Conservation (phyloP, 1,140 invertebrate genomes). For the Pemphigus obesinymphae region DNA sequence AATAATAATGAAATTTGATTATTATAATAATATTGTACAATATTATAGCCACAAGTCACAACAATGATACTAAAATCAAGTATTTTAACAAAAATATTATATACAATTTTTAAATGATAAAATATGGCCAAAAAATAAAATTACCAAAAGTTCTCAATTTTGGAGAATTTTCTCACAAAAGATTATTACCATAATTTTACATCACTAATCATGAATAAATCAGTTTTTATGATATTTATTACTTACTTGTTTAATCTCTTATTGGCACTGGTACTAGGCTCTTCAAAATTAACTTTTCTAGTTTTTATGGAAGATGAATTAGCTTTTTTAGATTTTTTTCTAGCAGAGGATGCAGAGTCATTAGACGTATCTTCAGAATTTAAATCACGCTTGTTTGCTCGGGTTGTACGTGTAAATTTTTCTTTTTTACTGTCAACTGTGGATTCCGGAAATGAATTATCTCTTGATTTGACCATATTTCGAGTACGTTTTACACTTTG, state of each 20-base stretch:
- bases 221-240: no score
- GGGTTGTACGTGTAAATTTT: neutral
- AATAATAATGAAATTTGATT: no score
- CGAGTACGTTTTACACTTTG: neutral
- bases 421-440: neutral
- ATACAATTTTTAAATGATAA: no score
- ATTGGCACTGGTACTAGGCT: neutral
- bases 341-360: neutral
- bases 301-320: neutral
- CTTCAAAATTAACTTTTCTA: neutral
- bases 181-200: no score
- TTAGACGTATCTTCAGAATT: neutral
- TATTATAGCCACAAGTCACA: no score
- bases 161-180: no score
- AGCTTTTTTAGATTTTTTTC: neutral
- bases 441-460: neutral
- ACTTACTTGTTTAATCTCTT: constrained; percentile 12
- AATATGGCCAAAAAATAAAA: no score
- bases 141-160: no score
- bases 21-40: no score
- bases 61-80: no score
- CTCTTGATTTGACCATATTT: neutral
- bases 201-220: no score
- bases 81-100: no score
- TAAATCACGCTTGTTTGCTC: neutral